These are phyloP conservation scores for Gryon sp. DNA, from an alignment of 1,140 invertebrate genomes.

Conservation along the genomic window DNA sequence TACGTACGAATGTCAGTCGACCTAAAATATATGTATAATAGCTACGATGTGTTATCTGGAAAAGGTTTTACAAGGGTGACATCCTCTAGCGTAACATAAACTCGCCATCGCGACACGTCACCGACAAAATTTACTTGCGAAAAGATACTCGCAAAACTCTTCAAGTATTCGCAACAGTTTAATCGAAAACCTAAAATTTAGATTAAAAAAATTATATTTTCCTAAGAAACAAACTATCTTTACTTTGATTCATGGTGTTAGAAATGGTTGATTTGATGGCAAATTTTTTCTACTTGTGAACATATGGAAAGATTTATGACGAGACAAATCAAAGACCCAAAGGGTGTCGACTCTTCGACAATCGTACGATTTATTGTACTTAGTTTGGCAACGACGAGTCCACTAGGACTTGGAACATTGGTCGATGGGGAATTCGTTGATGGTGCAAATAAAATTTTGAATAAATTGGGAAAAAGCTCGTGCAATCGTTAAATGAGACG, in stretches of 20 bases:
- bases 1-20: constrained; percentile 6
- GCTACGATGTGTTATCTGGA: constrained; percentile 75
- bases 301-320: constrained; percentile 33
- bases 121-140: constrained; percentile 31
- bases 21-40: constrained; percentile 56
- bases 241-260: constrained; percentile 38
- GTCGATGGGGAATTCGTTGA: constrained; percentile 60
- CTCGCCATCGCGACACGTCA: constrained; percentile 69
- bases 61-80: constrained; percentile 79
- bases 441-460: constrained; percentile 40
- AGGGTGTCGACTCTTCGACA: constrained; percentile 55
- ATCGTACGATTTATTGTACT: constrained; percentile 68
- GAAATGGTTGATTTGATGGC: constrained; percentile 18
- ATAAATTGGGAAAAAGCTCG: constrained; percentile 43
- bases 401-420: constrained; percentile 67
- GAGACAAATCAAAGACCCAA: constrained; percentile 19
- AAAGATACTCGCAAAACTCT: background rate
- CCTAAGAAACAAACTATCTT: constrained; percentile 39
- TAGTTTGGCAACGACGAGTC: too few relatives aligned
- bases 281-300: too few relatives aligned
- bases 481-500: constrained; percentile 21
- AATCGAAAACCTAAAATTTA: constrained; percentile 34
- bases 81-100: constrained; percentile 77
- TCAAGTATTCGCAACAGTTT: constrained; percentile 33
- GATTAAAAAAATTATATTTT: too few relatives aligned